These are phyloP conservation scores for Subanguina moxae DNA, from an alignment of 1,140 invertebrate genomes.

Conservation along the genomic window DNA sequence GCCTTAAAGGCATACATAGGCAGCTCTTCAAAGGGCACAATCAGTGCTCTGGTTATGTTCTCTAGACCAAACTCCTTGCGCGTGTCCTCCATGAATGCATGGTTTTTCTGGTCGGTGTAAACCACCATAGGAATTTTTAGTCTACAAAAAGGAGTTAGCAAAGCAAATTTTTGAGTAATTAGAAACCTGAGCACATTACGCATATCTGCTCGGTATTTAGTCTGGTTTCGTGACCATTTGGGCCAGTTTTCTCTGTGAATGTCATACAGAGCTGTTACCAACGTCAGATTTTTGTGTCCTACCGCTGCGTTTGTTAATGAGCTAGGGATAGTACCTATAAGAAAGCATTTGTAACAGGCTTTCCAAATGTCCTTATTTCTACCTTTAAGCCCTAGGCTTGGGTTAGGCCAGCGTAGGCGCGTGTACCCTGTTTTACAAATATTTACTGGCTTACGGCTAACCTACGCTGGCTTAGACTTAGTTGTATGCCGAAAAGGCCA, in stretches of 20 bases:
- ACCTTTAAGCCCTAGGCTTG: no score
- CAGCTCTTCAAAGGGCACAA: background rate
- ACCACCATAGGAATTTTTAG: background rate
- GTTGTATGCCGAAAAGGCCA: no score
- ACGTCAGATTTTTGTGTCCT: constrained; percentile 6
- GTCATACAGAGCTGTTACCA: constrained; percentile 36
- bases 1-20: background rate
- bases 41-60: background rate
- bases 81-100: constrained; percentile 2
- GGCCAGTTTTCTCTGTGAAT: constrained; percentile 30
- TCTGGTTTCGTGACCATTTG: constrained; percentile 35
- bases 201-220: constrained; percentile 51
- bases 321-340: background rate
- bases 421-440: no score
- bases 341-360: no score
- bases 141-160: background rate
- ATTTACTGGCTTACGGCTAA: no score
- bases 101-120: background rate
- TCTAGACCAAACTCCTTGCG: background rate
- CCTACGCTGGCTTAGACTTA: no score
- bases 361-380: no score
- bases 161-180: background rate
- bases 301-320: background rate
- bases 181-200: constrained; percentile 38
- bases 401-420: no score